phyloP scores from a whole-genome alignment of 2,888 invertebrate species.

The Cosmopolites sordidus region DNA sequence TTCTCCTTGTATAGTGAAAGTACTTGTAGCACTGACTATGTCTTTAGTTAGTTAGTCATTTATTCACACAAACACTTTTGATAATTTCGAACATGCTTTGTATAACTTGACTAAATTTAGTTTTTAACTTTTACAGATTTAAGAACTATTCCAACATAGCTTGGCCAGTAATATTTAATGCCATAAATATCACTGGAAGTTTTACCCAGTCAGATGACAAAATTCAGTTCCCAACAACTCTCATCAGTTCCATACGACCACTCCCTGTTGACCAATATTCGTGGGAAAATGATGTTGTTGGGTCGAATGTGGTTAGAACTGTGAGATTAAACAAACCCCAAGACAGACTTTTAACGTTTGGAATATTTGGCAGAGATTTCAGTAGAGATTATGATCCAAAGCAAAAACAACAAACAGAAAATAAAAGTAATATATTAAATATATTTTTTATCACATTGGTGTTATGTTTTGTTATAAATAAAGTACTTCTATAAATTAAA shows the following conservation, averaged over 20 bases:
- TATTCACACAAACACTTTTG: too few species aligned
- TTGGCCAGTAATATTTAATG: conserved; percentile 50
- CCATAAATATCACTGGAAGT: conserved; percentile 48
- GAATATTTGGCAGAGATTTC: conserved; percentile 54
- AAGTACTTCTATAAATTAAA: too few species aligned
- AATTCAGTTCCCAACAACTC: conserved; percentile 51
- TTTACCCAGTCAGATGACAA: conserved; percentile 48
- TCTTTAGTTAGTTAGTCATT: too few species aligned
- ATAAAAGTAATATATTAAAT: background rate
- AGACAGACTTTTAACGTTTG: conserved; percentile 51
- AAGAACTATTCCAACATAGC: conserved; percentile 44
- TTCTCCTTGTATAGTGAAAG: too few species aligned
- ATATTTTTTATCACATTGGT: background rate
- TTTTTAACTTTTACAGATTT: conserved; percentile 52
- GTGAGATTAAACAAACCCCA: conserved; percentile 45
- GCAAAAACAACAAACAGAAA: background rate
- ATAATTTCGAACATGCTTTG: too few species aligned
- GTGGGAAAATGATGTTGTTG: conserved; percentile 29
- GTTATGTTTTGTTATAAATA: background rate
- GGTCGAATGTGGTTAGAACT: conserved; percentile 26
- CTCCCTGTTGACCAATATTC: conserved; percentile 38
- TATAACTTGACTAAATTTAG: too few species aligned
- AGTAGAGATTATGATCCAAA: conserved; percentile 42
- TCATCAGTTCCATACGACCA: conserved; percentile 52
- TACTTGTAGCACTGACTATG: too few species aligned